Evolutionary conservation across 2,888 invertebrate species (phyloP).

Genomic region (Eristalis tenax): DNA sequence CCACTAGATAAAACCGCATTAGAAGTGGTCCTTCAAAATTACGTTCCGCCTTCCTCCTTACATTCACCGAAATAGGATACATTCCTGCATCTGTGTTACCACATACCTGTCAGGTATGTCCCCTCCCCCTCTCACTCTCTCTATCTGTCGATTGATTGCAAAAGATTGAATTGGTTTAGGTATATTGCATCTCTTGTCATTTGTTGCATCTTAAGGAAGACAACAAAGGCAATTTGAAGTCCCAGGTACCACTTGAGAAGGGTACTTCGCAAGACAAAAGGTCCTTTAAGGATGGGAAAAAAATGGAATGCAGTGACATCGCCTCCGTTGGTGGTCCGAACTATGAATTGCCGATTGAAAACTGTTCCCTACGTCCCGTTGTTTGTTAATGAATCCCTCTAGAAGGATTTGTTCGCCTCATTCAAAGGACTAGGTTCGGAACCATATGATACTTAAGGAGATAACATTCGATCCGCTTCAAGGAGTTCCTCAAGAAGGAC

Average conservation of each 20-base stretch:
- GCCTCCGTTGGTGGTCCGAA: slow-evolving; percentile 56
- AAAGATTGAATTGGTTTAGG: neutral
- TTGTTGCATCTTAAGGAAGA: slow-evolving; percentile 37
- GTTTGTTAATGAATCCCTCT: slow-evolving; percentile 37
- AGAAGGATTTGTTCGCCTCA: slow-evolving; percentile 28
- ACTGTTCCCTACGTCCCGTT: slow-evolving; percentile 11
- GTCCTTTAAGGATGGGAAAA: slow-evolving; percentile 31
- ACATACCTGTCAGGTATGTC: neutral
- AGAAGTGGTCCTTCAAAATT: slow-evolving; percentile 36
- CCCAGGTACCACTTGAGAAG: slow-evolving; percentile 37
- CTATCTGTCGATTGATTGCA: slow-evolving; percentile 1
- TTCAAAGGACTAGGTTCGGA: neutral
- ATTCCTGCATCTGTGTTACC: neutral
- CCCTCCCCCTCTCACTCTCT: neutral
- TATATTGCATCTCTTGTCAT: slow-evolving; percentile 15
- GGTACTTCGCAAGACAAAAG: slow-evolving; percentile 57
- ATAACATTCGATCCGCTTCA: slow-evolving; percentile 39
- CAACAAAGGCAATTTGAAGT: slow-evolving; percentile 11
- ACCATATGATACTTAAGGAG: slow-evolving; percentile 51
- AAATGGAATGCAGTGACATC: slow-evolving; percentile 23
- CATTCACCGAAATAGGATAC: slow-evolving; percentile 65
- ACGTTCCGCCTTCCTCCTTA: slow-evolving; percentile 39
- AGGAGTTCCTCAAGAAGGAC: slow-evolving; percentile 12
- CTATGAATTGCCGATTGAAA: slow-evolving; percentile 12
- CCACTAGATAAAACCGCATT: slow-evolving; percentile 48